phyloP scores from a whole-genome alignment of 2,113 vertebrate genomes.

The Pao palembangensis region DNA sequence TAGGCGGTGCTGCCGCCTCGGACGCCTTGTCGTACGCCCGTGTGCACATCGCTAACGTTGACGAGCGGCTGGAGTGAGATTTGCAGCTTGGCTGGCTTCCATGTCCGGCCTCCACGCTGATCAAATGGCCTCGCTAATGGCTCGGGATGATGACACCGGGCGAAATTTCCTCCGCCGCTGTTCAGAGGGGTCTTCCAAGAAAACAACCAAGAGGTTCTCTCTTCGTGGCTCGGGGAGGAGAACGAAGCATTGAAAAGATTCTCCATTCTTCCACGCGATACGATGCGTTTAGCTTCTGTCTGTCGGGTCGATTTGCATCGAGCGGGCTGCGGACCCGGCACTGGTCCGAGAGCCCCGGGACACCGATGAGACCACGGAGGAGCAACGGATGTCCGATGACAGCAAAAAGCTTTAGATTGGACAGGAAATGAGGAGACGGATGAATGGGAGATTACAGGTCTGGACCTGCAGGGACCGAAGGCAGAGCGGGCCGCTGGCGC shows the following conservation, averaged over 20 bases:
- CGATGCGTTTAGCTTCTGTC: conserved; percentile 21
- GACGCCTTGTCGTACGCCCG: conserved; percentile 42
- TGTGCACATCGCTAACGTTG: conserved; percentile 36
- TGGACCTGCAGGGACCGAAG: conserved; percentile 21
- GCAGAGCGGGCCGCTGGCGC: conserved; percentile 10
- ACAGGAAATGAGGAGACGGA: conserved; percentile 38
- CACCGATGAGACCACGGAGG: conserved; percentile 15
- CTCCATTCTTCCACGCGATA: conserved; percentile 22
- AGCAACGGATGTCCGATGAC: conserved; percentile 56
- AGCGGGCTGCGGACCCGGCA: background rate
- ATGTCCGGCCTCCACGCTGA: conserved; percentile 29
- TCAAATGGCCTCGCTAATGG: conserved; percentile 58
- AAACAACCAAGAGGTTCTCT: conserved; percentile 23
- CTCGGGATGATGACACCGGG: conserved; percentile 49
- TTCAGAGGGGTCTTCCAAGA: conserved; percentile 9
- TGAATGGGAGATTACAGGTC: conserved; percentile 51
- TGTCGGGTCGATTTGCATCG: conserved; percentile 21
- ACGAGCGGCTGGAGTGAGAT: conserved; percentile 30
- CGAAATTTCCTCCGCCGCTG: conserved; percentile 38
- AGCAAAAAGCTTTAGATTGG: conserved; percentile 41
- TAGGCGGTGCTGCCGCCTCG: conserved; percentile 1
- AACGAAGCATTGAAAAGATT: background rate
- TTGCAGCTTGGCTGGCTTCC: conserved; percentile 44
- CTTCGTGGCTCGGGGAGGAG: background rate
- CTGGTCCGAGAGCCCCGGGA: conserved; percentile 11